Conservation (phyloP, 2,113 vertebrate genomes). For the Poeciliopsis turrubarensis region DNA sequence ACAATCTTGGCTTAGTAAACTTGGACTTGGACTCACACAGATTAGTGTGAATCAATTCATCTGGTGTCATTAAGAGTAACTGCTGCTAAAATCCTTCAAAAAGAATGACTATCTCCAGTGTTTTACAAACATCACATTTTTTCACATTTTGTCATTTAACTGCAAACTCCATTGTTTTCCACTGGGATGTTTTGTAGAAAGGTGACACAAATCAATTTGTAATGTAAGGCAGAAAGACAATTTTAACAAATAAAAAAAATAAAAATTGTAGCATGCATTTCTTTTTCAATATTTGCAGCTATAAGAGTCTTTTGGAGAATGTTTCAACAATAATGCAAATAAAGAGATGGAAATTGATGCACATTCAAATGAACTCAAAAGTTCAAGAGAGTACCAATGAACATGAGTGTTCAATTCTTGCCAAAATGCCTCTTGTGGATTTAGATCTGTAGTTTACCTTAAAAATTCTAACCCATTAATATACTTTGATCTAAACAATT, state of each 20-base stretch:
- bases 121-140: not conserved
- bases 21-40: constrained; percentile 26
- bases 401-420: not conserved
- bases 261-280: not conserved
- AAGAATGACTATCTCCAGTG: not conserved
- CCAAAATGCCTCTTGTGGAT: no score
- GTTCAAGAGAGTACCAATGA: not conserved
- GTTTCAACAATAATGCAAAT: not conserved
- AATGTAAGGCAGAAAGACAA: not conserved
- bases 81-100: constrained; percentile 31
- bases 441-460: not conserved
- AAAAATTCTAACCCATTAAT: not conserved
- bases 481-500: no score
- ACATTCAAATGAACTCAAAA: not conserved
- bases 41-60: constrained; percentile 34
- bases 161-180: not conserved
- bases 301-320: not conserved
- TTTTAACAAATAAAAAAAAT: not conserved
- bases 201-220: not conserved
- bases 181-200: not conserved
- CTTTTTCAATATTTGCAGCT: not conserved
- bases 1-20: constrained; percentile 28
- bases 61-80: constrained; percentile 14
- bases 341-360: not conserved
- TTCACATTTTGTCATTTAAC: not conserved